Conservation (phyloP, 2,113 vertebrate genomes). For the Tamias sibiricus region DNA sequence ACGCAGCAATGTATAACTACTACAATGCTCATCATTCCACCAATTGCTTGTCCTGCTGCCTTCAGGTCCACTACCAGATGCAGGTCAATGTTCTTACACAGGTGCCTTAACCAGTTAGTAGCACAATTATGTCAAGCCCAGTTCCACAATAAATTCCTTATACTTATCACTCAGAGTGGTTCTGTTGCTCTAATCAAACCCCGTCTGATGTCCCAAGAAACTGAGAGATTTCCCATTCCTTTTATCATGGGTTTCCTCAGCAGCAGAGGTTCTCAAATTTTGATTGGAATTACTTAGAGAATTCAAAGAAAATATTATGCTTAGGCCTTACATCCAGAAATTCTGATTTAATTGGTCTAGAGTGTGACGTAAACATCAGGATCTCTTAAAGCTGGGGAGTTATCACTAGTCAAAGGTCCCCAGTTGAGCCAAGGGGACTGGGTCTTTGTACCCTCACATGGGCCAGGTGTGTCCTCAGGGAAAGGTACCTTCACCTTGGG, state of each 20-base stretch:
- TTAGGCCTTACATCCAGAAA: not conserved
- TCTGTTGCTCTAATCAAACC: constrained; percentile 9
- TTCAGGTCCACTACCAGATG: not conserved
- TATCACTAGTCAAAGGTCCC: too few species aligned
- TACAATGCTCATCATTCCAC: not conserved
- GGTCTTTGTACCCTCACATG: not conserved
- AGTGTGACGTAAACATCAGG: not conserved
- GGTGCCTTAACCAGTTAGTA: not conserved
- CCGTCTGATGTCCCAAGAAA: not conserved
- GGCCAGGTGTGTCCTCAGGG: not conserved
- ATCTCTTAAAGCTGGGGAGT: not conserved
- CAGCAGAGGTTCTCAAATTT: not conserved
- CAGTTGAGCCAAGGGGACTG: not conserved
- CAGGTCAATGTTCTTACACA: not conserved
- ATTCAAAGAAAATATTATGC: not conserved
- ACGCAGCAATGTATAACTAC: not conserved
- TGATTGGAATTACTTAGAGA: not conserved
- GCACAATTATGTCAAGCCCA: not conserved
- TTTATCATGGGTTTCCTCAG: not conserved
- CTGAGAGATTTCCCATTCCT: not conserved
- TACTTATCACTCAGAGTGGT: not conserved
- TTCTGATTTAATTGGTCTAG: constrained; percentile 30
- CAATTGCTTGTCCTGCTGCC: not conserved
- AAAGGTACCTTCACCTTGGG: not conserved
- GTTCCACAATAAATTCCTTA: not conserved